A percentile compares a stretch with the other conserved stretches of the same genome.
Evolutionary conservation across 2,113 vertebrate genomes (phyloP).

Genomic region (Acrocephalus kingi): DNA sequence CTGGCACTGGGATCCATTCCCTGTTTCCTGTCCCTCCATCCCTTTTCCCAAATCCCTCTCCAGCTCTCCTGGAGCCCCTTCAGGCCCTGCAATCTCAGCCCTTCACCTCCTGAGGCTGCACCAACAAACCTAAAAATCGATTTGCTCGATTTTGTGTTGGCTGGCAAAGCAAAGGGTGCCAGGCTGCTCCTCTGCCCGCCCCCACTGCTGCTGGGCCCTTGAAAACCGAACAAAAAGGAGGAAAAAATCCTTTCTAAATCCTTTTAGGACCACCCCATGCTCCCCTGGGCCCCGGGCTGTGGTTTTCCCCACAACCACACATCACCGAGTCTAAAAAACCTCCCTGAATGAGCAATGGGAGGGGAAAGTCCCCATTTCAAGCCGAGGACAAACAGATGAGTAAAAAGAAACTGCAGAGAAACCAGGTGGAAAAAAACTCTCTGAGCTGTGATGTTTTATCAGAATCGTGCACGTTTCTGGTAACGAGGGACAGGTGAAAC

Average conservation of each 20-base stretch:
- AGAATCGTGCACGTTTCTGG: background rate
- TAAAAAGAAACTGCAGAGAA: background rate
- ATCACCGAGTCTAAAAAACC: background rate
- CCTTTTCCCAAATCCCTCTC: background rate
- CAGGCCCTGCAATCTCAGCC: background rate
- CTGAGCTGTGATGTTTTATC: background rate
- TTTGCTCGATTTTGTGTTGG: too few species aligned
- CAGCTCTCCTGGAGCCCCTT: background rate
- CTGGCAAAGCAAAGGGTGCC: background rate
- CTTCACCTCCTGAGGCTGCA: background rate
- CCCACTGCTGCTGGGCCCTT: background rate
- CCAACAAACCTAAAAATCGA: too few species aligned
- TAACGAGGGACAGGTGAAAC: background rate
- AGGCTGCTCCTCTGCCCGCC: background rate
- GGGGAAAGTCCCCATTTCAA: conserved; percentile 5
- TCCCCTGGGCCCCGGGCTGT: background rate
- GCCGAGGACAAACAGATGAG: background rate
- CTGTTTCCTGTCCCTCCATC: rapidly evolving
- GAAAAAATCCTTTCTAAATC: background rate
- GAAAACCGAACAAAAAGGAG: background rate
- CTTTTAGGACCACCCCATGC: background rate
- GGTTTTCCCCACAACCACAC: background rate
- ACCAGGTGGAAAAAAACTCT: background rate
- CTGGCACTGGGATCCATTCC: background rate
- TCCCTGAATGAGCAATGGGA: background rate